Conservation (phyloP, 2,797 vertebrate species). For the Philypnodon macrostomus region DNA sequence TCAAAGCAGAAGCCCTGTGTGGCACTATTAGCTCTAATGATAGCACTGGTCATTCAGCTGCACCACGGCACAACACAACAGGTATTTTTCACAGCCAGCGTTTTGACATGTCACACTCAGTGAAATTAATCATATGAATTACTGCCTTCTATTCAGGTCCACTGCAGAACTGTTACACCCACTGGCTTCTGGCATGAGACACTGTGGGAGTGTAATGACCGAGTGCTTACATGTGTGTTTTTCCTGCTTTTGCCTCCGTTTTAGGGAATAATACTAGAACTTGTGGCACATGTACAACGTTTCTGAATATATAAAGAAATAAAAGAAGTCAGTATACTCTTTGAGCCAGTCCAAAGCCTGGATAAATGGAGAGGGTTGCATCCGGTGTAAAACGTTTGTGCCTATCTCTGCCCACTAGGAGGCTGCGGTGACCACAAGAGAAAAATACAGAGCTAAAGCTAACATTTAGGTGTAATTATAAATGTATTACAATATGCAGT, state of each 20-base stretch:
- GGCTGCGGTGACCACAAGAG: too few species aligned
- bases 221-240: background rate
- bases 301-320: too few species aligned
- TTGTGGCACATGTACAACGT: too few species aligned
- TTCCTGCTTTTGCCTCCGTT: background rate
- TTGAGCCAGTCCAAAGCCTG: too few species aligned
- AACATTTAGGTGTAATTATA: too few species aligned
- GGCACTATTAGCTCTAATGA: conserved; percentile 8
- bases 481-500: too few species aligned
- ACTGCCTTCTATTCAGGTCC: conserved; percentile 3
- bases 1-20: conserved; percentile 3
- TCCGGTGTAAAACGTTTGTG: too few species aligned
- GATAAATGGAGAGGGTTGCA: too few species aligned
- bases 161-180: conserved; percentile 4
- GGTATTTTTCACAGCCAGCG: conserved; percentile 5
- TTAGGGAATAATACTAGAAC: background rate
- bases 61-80: background rate
- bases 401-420: too few species aligned
- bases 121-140: conserved; percentile 16
- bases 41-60: background rate
- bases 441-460: too few species aligned
- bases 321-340: too few species aligned
- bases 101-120: conserved; percentile 1
- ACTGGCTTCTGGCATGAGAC: background rate
- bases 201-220: background rate